Percentiles rank a stretch among this genome's conserved stretches.
phyloP scores from a whole-genome alignment of 2,113 vertebrate species.

The Chascanopsetta lugubris region DNA sequence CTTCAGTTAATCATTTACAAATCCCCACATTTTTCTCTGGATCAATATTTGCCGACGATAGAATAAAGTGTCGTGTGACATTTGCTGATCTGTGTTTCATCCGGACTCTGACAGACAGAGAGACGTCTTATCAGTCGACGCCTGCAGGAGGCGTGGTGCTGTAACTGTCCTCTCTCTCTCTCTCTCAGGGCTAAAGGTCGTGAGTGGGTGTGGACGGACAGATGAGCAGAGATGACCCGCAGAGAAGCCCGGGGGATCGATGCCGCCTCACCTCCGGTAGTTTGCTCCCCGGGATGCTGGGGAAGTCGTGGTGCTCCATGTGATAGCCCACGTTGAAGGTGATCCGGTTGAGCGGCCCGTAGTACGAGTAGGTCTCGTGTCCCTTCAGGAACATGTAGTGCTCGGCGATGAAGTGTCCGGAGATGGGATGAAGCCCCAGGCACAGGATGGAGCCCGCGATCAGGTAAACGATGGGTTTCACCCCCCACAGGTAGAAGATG shows the following conservation, averaged over 20 bases:
- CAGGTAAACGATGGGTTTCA: constrained; percentile 91
- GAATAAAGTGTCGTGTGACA: neutral
- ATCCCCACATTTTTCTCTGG: constrained; percentile 19
- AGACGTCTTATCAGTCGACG: constrained; percentile 23
- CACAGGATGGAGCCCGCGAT: constrained; percentile 89
- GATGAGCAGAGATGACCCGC: constrained; percentile 5
- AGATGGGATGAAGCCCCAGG: constrained; percentile 95
- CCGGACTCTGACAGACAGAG: constrained; percentile 9
- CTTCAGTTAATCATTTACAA: constrained; percentile 55
- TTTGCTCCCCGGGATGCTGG: constrained; percentile 93
- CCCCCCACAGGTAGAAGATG: constrained; percentile 87
- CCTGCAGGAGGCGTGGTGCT: constrained; percentile 3
- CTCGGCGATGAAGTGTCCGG: constrained; percentile 97
- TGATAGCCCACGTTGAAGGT: constrained; percentile 99
- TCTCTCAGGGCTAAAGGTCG: neutral
- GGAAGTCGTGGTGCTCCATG: constrained; percentile 98
- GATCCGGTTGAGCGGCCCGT: constrained; percentile 91
- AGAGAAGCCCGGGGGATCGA: neutral
- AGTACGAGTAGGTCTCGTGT: constrained; percentile 98
- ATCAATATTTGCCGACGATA: constrained; percentile 38
- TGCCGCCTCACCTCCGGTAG: constrained; percentile 87
- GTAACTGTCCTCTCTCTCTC: no score
- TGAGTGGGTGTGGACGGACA: neutral
- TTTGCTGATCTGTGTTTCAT: constrained; percentile 11
- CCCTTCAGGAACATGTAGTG: constrained; percentile 98